Evolutionary conservation across 2,888 invertebrate species (phyloP).

Genomic region (Aphodius granarius): DNA sequence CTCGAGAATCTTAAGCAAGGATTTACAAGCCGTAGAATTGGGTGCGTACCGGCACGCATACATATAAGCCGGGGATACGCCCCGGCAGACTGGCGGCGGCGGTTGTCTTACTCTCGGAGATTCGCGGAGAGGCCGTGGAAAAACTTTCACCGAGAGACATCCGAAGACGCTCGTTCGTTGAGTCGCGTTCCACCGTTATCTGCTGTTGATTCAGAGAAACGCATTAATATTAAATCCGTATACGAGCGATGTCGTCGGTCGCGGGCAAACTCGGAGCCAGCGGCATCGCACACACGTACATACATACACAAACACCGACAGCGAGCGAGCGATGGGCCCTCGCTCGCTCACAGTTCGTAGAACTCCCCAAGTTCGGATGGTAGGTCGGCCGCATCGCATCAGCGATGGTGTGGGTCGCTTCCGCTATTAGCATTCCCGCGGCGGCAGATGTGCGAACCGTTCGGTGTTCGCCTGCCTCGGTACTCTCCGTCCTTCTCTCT

Average conservation of each 20-base stretch:
- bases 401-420: constrained; percentile 42
- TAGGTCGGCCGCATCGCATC: not conserved
- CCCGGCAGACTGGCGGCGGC: not conserved
- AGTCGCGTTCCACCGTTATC: constrained; percentile 23
- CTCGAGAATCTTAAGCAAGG: not conserved
- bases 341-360: constrained; percentile 10
- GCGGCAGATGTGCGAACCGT: constrained; percentile 45
- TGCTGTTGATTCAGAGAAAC: constrained; percentile 29
- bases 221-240: constrained; percentile 30
- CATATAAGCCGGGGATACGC: not conserved
- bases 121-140: constrained; percentile 3
- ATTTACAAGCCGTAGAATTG: not conserved
- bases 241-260: constrained; percentile 21
- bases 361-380: constrained; percentile 12
- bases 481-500: not conserved
- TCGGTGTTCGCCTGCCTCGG: not conserved
- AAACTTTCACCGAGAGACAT: not conserved
- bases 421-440: constrained; percentile 48
- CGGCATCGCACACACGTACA: constrained; percentile 20
- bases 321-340: not conserved
- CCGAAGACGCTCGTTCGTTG: not conserved
- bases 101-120: not conserved
- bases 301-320: constrained; percentile 21
- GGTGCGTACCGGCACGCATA: not conserved
- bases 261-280: constrained; percentile 20